Percentiles rank a stretch among this genome's conserved stretches.
phyloP scores from a whole-genome alignment of 2,888 invertebrate species.

The Rhagonycha lutea region DNA sequence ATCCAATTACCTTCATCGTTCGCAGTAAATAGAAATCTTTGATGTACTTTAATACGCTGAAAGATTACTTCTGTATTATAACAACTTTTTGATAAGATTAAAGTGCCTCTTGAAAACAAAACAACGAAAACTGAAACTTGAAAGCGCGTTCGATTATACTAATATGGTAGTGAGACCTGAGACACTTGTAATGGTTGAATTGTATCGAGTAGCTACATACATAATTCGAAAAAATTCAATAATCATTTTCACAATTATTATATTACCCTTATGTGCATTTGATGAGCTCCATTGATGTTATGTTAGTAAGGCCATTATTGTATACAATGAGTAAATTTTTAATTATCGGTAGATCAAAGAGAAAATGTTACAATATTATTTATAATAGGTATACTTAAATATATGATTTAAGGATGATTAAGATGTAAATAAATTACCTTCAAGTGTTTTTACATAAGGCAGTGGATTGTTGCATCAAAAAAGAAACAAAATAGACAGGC shows the following conservation, averaged over 20 bases:
- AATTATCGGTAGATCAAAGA: neutral
- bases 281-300: neutral
- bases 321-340: neutral
- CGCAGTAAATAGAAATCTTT: conserved; percentile 48
- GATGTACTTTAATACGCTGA: conserved; percentile 50
- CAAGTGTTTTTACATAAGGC: neutral
- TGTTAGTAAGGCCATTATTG: too few species aligned
- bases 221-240: neutral
- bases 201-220: neutral
- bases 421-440: neutral
- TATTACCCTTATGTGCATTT: neutral
- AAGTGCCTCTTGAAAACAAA: conserved; percentile 32
- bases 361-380: neutral
- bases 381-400: too few species aligned
- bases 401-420: neutral
- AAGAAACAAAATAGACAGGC: neutral
- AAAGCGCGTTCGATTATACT: neutral
- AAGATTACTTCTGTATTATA: conserved; percentile 55
- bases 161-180: neutral
- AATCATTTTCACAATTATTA: neutral
- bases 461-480: neutral
- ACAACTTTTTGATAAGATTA: conserved; percentile 56
- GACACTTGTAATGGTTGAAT: neutral
- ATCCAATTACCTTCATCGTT: conserved; percentile 51
- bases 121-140: conserved; percentile 2